Percentiles rank a stretch among this genome's conserved stretches.
phyloP scores from a whole-genome alignment of 2,797 vertebrate species.

The Myiotriccus ornatus region DNA sequence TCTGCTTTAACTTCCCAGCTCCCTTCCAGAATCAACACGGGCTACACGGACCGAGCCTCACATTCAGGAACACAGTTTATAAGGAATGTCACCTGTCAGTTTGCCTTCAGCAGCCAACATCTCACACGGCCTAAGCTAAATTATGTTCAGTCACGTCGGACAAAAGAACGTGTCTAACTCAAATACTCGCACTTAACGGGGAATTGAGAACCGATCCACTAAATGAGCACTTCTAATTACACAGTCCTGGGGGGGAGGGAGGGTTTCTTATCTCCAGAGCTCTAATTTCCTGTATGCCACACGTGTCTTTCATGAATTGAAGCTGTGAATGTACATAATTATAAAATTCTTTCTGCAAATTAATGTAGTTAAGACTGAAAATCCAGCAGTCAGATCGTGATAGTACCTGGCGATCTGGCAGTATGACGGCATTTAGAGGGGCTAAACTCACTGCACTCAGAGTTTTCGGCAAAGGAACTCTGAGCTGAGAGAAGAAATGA shows the following conservation, averaged over 20 bases:
- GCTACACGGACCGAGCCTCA: background rate
- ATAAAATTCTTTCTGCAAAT: constrained; percentile 35
- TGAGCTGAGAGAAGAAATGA: accelerated
- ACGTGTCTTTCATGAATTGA: constrained; percentile 24
- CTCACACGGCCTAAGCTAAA: background rate
- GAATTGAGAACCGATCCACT: constrained; percentile 59
- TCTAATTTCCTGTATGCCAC: background rate
- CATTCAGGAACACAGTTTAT: background rate
- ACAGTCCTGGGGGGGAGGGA: background rate
- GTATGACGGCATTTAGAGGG: background rate
- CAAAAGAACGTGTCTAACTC: constrained; percentile 46
- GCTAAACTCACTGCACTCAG: background rate
- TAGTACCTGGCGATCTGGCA: background rate
- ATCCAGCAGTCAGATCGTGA: constrained; percentile 10
- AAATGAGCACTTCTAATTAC: constrained; percentile 64
- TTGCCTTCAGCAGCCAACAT: background rate
- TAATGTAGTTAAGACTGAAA: constrained; percentile 26
- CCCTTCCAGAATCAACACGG: background rate
- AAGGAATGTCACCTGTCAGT: constrained; percentile 11
- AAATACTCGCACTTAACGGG: constrained; percentile 47
- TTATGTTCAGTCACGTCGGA: constrained; percentile 52
- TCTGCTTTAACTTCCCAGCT: background rate
- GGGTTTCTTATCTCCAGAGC: constrained; percentile 5
- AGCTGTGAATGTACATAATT: constrained; percentile 12
- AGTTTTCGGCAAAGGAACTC: background rate